Evolutionary conservation across 2,113 vertebrate genomes (phyloP).

Genomic region (Scophthalmus maximus): DNA sequence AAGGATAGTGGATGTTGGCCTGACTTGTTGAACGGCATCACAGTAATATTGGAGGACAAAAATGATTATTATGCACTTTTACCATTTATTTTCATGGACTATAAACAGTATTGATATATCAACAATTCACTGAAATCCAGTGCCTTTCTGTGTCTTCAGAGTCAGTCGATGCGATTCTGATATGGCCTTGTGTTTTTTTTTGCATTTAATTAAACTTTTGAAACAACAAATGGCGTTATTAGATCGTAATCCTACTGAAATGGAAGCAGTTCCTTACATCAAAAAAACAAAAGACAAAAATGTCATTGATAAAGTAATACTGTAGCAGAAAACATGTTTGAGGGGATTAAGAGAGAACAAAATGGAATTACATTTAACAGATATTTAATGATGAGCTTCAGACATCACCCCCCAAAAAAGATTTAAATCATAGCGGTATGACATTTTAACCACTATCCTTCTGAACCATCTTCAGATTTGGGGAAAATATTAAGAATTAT

Average conservation of each 20-base stretch:
- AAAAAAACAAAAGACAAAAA: slow-evolving; percentile 5
- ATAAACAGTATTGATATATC: not conserved
- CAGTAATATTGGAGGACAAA: not conserved
- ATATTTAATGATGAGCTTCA: slow-evolving; percentile 16
- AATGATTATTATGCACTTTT: not conserved
- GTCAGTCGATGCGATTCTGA: not conserved
- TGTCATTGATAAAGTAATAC: not conserved
- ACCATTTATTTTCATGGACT: not conserved
- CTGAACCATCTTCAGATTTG: slow-evolving; percentile 11
- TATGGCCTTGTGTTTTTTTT: not conserved
- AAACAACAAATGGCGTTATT: not conserved
- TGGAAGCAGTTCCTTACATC: not conserved
- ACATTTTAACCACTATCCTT: slow-evolving; percentile 20
- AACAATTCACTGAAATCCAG: not conserved
- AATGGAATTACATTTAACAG: slow-evolving; percentile 9
- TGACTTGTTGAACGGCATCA: slow-evolving; percentile 11
- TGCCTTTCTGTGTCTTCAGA: not conserved
- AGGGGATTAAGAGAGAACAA: slow-evolving; percentile 17
- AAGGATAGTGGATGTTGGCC: slow-evolving; percentile 25
- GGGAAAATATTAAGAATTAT: slow-evolving; percentile 27
- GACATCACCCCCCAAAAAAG: not conserved
- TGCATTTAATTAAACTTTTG: not conserved
- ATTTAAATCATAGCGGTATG: slow-evolving; percentile 16
- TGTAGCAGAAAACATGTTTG: not conserved
- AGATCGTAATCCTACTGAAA: not conserved